Conservation (phyloP, 2,888 invertebrate genomes). For the Anoncus sp. region DNA sequence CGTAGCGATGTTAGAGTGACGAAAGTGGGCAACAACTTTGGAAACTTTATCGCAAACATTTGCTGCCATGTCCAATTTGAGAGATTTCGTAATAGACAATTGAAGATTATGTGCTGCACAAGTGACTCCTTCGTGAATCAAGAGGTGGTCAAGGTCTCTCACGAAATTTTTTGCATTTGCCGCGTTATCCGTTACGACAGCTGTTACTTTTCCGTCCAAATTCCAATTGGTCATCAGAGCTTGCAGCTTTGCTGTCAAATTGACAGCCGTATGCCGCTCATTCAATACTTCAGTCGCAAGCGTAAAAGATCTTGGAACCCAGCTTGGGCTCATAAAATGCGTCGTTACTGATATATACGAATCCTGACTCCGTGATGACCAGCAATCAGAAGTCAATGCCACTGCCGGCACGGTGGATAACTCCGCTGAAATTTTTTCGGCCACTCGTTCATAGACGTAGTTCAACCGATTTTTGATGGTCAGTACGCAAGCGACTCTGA, state of each 20-base stretch:
- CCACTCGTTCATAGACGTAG: constrained; percentile 10
- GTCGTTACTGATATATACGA: constrained; percentile 45
- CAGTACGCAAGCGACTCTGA: constrained; percentile 4
- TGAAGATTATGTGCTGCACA: too few species aligned
- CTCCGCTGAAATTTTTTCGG: constrained; percentile 19
- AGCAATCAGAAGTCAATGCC: constrained; percentile 45
- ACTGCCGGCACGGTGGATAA: constrained; percentile 9
- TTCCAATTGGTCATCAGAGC: constrained; percentile 25
- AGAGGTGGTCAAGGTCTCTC: neutral
- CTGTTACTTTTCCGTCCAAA: constrained; percentile 24
- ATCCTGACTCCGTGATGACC: constrained; percentile 47
- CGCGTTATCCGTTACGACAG: constrained; percentile 46
- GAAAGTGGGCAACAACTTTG: too few species aligned
- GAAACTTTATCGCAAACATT: too few species aligned
- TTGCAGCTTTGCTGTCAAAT: constrained; percentile 22
- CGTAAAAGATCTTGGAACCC: constrained; percentile 14
- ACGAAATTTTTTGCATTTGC: constrained; percentile 37
- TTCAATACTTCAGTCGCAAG: constrained; percentile 41
- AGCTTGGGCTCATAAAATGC: constrained; percentile 23
- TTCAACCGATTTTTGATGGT: neutral
- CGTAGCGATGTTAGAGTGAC: too few species aligned
- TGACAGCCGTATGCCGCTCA: constrained; percentile 49
- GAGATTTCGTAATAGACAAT: too few species aligned
- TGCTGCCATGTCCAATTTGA: too few species aligned
- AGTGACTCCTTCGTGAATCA: too few species aligned